Percentiles rank a stretch among this genome's conserved stretches.
Conservation (phyloP, 2,797 vertebrate genomes). For the Thunnus albacares region DNA sequence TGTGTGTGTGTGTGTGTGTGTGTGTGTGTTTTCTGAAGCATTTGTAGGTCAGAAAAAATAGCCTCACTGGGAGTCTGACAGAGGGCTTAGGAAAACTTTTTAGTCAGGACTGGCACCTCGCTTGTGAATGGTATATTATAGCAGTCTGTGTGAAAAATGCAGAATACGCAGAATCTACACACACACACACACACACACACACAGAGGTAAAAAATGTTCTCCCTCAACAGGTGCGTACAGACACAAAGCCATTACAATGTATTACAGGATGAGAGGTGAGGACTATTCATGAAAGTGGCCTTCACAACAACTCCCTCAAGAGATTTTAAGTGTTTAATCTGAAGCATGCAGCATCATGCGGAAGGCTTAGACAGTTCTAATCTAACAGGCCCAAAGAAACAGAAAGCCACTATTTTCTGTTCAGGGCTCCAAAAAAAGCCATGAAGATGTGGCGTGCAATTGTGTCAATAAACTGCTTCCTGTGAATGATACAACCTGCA, state of each 20-base stretch:
- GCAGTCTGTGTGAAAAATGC: slow-evolving; percentile 36
- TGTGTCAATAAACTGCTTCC: slow-evolving; percentile 42
- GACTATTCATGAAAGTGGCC: slow-evolving; percentile 58
- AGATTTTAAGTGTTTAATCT: slow-evolving; percentile 68
- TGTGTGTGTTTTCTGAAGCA: slow-evolving; percentile 46
- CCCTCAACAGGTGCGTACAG: slow-evolving; percentile 62
- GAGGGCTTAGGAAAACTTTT: slow-evolving; percentile 66
- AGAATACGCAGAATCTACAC: slow-evolving; percentile 37
- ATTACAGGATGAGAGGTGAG: slow-evolving; percentile 44
- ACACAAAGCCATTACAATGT: slow-evolving; percentile 51
- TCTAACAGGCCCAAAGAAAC: slow-evolving; percentile 51
- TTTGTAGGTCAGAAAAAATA: slow-evolving; percentile 74
- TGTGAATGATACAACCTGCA: slow-evolving; percentile 33
- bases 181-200: slow-evolving; percentile 13
- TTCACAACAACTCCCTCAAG: slow-evolving; percentile 47
- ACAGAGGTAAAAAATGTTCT: neutral
- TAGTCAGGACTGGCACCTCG: slow-evolving; percentile 47
- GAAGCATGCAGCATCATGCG: slow-evolving; percentile 27
- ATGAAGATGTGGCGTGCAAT: slow-evolving; percentile 36
- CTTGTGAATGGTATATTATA: slow-evolving; percentile 71
- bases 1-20: slow-evolving; percentile 18
- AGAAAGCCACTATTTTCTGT: slow-evolving; percentile 50
- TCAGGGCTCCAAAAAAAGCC: slow-evolving; percentile 13
- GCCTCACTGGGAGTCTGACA: slow-evolving; percentile 65
- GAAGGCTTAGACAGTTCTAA: slow-evolving; percentile 49